Percentiles rank a stretch among this genome's conserved stretches.
These are phyloP conservation scores for Paragorgia papillata DNA, from an alignment of 92 coral and sea anemone species.

Conservation along the genomic window DNA sequence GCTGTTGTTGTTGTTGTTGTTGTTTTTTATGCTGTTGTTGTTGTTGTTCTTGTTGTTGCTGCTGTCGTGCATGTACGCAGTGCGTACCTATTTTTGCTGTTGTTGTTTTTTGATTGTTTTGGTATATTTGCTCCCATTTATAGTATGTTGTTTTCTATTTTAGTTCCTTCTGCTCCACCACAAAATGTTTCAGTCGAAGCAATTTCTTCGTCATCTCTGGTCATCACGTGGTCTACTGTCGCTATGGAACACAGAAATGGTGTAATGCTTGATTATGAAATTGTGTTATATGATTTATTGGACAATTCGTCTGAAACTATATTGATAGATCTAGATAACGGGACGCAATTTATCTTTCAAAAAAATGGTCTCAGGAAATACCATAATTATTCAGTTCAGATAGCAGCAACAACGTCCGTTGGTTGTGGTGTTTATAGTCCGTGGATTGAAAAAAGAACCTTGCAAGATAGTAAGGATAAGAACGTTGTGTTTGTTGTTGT, in stretches of 20 bases:
- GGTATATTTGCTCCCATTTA: too few relatives aligned
- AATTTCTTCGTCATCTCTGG: conserved; percentile 3
- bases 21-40: too few relatives aligned
- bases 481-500: neutral
- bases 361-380: neutral
- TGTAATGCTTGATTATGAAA: neutral
- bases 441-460: neutral
- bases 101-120: too few relatives aligned
- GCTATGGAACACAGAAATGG: conserved; percentile 9
- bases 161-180: conserved; percentile 26
- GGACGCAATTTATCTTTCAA: neutral
- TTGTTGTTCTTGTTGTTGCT: too few relatives aligned
- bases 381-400: neutral
- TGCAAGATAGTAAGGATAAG: neutral
- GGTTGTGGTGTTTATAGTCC: neutral
- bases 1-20: too few relatives aligned
- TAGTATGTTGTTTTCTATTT: neutral
- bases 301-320: neutral
- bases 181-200: neutral
- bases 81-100: too few relatives aligned
- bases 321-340: too few relatives aligned
- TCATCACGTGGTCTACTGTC: conserved; percentile 14
- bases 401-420: conserved; percentile 22
- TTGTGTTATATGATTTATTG: neutral
- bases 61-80: too few relatives aligned